Evolutionary conservation across 2,797 vertebrate species (phyloP).

Genomic region (Harpagifer antarcticus): DNA sequence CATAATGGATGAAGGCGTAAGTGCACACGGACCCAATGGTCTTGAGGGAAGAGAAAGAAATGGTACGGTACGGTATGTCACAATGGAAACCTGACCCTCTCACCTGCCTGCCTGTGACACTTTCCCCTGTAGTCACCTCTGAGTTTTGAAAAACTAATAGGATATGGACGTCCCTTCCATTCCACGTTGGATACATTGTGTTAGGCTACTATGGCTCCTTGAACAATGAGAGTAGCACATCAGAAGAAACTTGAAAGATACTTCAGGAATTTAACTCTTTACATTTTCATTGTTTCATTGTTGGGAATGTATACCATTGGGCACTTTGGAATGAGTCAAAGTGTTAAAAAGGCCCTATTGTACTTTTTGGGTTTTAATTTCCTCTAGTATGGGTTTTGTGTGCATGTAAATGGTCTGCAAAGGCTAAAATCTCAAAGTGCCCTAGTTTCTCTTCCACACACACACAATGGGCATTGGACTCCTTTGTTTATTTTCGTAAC

Average conservation of each 20-base stretch:
- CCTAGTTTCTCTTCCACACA: too few species aligned
- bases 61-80: conserved; percentile 18
- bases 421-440: too few species aligned
- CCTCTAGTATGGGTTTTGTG: too few species aligned
- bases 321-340: neutral
- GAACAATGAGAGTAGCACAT: neutral
- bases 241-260: neutral
- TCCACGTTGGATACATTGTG: neutral
- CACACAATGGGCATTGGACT: too few species aligned
- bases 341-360: too few species aligned
- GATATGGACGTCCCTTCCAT: neutral
- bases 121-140: conserved; percentile 12
- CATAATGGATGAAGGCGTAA: conserved; percentile 76
- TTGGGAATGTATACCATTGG: neutral
- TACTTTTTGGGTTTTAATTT: too few species aligned
- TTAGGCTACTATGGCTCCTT: neutral
- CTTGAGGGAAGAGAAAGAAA: conserved; percentile 29
- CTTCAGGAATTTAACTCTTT: neutral
- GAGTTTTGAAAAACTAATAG: neutral
- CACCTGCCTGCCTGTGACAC: conserved; percentile 11
- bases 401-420: too few species aligned
- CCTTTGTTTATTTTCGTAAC: too few species aligned
- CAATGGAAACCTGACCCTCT: conserved; percentile 37
- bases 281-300: neutral
- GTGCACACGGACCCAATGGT: conserved; percentile 65